phyloP scores from a whole-genome alignment of 2,113 vertebrate genomes.

The Onychorhynchus coronatus region DNA sequence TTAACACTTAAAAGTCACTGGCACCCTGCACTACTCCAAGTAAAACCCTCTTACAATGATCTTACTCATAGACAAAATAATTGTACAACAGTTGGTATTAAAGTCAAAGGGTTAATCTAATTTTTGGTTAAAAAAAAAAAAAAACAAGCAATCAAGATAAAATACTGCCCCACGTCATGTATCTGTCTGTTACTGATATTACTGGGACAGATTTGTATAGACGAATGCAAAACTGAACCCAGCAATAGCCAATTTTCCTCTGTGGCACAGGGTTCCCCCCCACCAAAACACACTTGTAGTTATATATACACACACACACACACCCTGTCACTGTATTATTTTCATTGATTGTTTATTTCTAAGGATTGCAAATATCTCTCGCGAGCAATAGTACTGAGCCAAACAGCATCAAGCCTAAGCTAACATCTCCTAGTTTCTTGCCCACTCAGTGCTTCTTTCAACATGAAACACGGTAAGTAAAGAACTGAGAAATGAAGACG shows the following conservation, averaged over 20 bases:
- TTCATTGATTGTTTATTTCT: not conserved
- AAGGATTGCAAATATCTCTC: not conserved
- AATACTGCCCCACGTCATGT: not conserved
- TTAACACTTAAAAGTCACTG: not conserved
- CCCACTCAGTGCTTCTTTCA: not conserved
- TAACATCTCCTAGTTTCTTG: not conserved
- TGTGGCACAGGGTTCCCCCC: not conserved
- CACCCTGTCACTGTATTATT: not conserved
- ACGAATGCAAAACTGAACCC: not conserved
- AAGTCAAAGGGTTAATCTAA: not conserved
- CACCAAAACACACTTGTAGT: not conserved
- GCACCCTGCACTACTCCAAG: not conserved
- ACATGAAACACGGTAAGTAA: accelerated
- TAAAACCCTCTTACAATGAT: not conserved
- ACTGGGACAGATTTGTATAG: not conserved
- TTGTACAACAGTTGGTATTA: not conserved
- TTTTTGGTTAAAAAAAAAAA: not conserved
- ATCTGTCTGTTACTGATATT: not conserved
- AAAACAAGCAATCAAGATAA: not conserved
- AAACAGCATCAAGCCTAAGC: not conserved
- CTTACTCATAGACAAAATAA: not conserved
- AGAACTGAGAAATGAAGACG: not conserved
- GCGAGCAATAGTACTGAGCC: not conserved
- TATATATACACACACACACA: not conserved
- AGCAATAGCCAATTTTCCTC: not conserved